phyloP scores from a whole-genome alignment of 1,140 invertebrate genomes.

The Pseudomyrmex gracilis region DNA sequence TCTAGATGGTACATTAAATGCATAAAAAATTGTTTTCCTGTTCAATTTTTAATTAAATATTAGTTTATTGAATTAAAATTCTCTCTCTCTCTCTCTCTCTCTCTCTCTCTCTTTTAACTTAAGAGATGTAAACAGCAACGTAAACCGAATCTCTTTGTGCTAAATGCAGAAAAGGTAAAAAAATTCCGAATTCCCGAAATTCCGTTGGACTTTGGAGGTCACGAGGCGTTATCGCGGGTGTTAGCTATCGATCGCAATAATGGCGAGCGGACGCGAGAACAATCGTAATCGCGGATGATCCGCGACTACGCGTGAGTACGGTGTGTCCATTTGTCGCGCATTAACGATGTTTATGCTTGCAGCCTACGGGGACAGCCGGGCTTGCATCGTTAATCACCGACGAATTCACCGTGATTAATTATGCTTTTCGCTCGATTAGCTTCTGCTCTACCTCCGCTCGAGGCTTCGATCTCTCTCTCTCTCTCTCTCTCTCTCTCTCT shows the following conservation, averaged over 20 bases:
- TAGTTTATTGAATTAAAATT: too few species aligned
- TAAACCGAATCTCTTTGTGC: not conserved
- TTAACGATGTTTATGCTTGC: slow-evolving; percentile 74
- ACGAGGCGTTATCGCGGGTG: not conserved
- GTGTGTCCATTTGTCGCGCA: slow-evolving; percentile 69
- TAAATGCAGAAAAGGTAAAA: not conserved
- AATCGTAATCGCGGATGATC: slow-evolving; percentile 62
- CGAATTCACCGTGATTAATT: slow-evolving; percentile 80
- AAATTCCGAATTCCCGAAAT: not conserved
- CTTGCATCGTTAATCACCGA: slow-evolving; percentile 78
- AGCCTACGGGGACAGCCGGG: slow-evolving; percentile 59
- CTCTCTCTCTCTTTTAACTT: not conserved
- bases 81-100: too few species aligned
- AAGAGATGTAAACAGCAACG: not conserved
- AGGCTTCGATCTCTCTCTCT: slow-evolving; percentile 5
- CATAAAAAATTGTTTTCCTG: slow-evolving; percentile 5
- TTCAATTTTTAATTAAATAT: not conserved
- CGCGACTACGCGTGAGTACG: slow-evolving; percentile 30
- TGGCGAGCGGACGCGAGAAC: slow-evolving; percentile 28
- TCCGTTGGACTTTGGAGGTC: not conserved
- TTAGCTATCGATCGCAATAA: slow-evolving; percentile 47
- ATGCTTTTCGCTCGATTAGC: slow-evolving; percentile 81
- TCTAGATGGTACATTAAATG: not conserved
- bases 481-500: slow-evolving; percentile 35
- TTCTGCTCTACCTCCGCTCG: slow-evolving; percentile 17